A percentile compares a stretch with the other conserved stretches of the same genome.
Conservation (phyloP, 2,888 invertebrate genomes). For the Hypomecis punctinalis region DNA sequence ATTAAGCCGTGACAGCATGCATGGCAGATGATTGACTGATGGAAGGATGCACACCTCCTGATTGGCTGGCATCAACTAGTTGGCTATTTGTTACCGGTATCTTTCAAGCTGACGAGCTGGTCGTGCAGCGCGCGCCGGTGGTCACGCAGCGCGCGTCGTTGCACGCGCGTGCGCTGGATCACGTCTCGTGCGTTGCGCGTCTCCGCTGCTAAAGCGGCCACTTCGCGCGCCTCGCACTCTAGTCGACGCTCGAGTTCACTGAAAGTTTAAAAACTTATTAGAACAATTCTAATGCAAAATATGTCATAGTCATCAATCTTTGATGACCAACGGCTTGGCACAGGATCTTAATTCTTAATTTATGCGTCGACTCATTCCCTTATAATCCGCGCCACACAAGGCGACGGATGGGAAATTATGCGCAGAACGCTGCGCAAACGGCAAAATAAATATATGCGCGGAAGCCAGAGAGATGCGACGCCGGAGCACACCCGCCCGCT, state of each 20-base stretch:
- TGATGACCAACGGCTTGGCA: too few species aligned
- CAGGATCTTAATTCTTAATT: too few species aligned
- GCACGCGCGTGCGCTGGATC: conserved; percentile 62
- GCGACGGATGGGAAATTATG: too few species aligned
- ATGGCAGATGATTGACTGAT: neutral
- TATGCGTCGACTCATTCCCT: too few species aligned
- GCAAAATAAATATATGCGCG: too few species aligned
- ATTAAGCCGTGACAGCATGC: too few species aligned
- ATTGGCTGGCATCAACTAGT: neutral
- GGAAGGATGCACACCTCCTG: neutral
- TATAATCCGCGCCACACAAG: too few species aligned
- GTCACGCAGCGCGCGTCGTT: conserved; percentile 67
- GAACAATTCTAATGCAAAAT: too few species aligned
- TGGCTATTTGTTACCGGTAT: conserved; percentile 35
- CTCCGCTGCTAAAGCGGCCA: conserved; percentile 71
- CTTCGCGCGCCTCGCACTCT: conserved; percentile 72
- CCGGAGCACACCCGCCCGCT: too few species aligned
- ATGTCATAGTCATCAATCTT: too few species aligned
- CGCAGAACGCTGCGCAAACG: too few species aligned
- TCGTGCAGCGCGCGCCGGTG: conserved; percentile 58
- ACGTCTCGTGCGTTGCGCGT: conserved; percentile 73
- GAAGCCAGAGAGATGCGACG: too few species aligned
- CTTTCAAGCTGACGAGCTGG: conserved; percentile 62
- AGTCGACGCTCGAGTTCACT: conserved; percentile 72
- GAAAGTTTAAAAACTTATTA: neutral